These are phyloP conservation scores for Hypomecis punctinalis DNA, from an alignment of 2,888 invertebrate genomes.

Conservation along the genomic window DNA sequence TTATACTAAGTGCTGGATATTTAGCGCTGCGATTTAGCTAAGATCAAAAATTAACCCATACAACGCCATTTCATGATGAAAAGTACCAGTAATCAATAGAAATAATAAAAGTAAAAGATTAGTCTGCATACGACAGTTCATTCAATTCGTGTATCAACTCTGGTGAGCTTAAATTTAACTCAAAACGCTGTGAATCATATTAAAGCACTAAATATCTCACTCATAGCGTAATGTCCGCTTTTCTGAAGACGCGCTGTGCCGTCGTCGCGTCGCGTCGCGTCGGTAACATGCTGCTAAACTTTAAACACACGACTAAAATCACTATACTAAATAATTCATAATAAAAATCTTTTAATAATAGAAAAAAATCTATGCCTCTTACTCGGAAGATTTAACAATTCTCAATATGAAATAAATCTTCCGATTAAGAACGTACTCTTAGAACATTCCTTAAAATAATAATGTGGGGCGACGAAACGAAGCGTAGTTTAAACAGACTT, in stretches of 20 bases:
- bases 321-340: conserved; percentile 49
- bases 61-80: too few relatives aligned
- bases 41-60: too few relatives aligned
- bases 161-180: too few relatives aligned
- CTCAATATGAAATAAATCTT: background rate
- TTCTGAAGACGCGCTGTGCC: background rate
- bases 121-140: too few relatives aligned
- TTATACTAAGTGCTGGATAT: too few relatives aligned
- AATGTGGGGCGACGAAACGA: conserved; percentile 15
- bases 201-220: background rate
- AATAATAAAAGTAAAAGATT: too few relatives aligned
- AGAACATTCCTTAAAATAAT: conserved; percentile 46
- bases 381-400: conserved; percentile 3
- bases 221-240: too few relatives aligned
- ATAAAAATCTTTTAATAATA: conserved; percentile 37
- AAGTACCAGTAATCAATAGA: too few relatives aligned
- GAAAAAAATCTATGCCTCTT: conserved; percentile 5
- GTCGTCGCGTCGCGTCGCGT: conserved; percentile 15
- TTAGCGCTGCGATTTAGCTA: too few relatives aligned
- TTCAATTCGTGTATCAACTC: too few relatives aligned
- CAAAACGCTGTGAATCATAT: too few relatives aligned
- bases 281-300: conserved; percentile 49
- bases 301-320: conserved; percentile 55
- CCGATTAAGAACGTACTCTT: conserved; percentile 18
- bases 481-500: background rate